Evolutionary conservation across 2,113 vertebrate species (phyloP), one percentile per base, ranked within the genome.

Genomic region (Anseranas semipalmata): DNA sequence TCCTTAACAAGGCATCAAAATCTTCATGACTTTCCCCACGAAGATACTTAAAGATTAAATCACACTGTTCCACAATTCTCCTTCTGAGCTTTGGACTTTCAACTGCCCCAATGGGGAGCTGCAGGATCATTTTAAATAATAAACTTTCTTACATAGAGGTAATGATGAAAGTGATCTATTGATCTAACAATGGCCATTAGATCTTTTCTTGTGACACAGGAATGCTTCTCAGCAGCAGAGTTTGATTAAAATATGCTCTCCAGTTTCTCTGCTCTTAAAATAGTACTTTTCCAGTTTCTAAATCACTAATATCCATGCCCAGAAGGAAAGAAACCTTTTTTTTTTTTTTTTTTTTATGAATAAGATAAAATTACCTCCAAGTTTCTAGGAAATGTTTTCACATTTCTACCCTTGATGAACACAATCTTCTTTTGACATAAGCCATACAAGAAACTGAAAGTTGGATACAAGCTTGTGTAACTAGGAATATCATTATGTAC

Each of bases 101-200:
- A 90, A 80, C 15, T 70, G 25, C 12, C 72, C 48, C 48, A 59
- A 62, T 90, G 41, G 48, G 27, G 63, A 97, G 87, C 63, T 62
- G 63, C n/a, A 72, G 52, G n/a, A 58, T 93, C 87, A 93, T 32
- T 93, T 87, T 87, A 60, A 95, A 81, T 70, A 90, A 96, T 63
- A 96, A 87, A 86, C 39, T 87, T 88, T 87, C 33, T 95, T 30
- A 22, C 16, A 83, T 59, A 90, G 35, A 85, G 21, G 35, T 53
- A 73, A 83, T 48, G 50, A 89, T 89, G 71, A 84, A 91, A 88
- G 65, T 66, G 27, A 93, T 77, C 25, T 83, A 72, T 77, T 56
- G 43, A 70, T 95, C 77, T 81, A 32, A 59, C 81, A 63, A 72
- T 5, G 27, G 24, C 27, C 27, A 74, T 21, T 28, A 72, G 80